phyloP scores from a whole-genome alignment of 2,888 invertebrate genomes.

The Glyphotaelius pellucidus region DNA sequence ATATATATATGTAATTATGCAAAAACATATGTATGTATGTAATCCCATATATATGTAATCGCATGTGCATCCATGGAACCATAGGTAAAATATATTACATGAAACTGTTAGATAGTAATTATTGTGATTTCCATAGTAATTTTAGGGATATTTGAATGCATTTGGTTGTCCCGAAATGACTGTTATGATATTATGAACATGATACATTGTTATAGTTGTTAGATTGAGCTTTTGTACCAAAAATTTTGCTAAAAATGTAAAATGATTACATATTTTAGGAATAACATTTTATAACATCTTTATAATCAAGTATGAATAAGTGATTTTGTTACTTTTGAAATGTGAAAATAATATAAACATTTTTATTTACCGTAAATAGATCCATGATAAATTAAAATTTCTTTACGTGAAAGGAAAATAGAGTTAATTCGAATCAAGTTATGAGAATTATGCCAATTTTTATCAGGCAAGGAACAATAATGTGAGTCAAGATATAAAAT shows the following conservation, averaged over 20 bases:
- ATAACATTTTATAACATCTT: constrained; percentile 40
- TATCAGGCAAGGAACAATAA: background rate
- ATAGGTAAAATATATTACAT: background rate
- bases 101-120: background rate
- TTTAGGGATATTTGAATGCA: constrained; percentile 48
- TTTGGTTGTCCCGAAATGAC: constrained; percentile 61
- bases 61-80: no score
- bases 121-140: constrained; percentile 30
- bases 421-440: background rate
- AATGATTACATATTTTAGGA: constrained; percentile 40
- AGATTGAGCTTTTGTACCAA: constrained; percentile 66
- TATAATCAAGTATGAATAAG: constrained; percentile 19
- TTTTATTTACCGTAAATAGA: background rate
- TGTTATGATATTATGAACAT: constrained; percentile 56
- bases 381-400: background rate
- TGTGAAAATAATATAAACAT: background rate
- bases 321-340: background rate
- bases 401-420: background rate
- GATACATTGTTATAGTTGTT: constrained; percentile 61
- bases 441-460: background rate
- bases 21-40: no score
- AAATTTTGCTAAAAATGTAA: constrained; percentile 51
- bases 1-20: no score
- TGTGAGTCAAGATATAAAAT: background rate
- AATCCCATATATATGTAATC: no score